Conservation (phyloP, 2,888 invertebrate genomes). For the Lycophotia porphyrea region DNA sequence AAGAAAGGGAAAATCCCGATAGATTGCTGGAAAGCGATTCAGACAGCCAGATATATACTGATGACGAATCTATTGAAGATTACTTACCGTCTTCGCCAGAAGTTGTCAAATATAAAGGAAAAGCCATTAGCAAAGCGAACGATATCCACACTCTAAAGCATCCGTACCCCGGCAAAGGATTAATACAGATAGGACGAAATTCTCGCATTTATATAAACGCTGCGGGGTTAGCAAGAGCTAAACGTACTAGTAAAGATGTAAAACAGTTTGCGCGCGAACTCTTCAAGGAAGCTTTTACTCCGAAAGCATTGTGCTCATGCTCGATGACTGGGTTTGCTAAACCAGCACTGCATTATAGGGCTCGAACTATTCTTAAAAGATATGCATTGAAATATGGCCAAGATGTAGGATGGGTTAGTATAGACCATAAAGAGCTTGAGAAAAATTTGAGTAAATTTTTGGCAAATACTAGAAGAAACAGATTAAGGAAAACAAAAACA, state of each 20-base stretch:
- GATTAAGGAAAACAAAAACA: neutral
- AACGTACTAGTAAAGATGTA: neutral
- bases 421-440: neutral
- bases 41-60: neutral
- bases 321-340: slow-evolving; percentile 4
- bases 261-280: slow-evolving; percentile 16
- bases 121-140: neutral
- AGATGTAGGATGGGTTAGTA: neutral
- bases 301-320: slow-evolving; percentile 16
- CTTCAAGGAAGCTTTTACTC: slow-evolving; percentile 8
- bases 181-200: slow-evolving; percentile 3
- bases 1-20: neutral
- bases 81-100: neutral
- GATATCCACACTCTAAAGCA: slow-evolving; percentile 11
- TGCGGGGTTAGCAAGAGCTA: neutral
- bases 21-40: neutral
- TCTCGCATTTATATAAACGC: neutral
- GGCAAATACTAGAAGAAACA: neutral
- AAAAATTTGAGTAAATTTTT: slow-evolving; percentile 13
- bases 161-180: neutral
- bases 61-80: neutral
- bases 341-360: slow-evolving; percentile 11
- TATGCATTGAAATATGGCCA: slow-evolving; percentile 12
- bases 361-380: neutral
- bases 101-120: neutral